Percentiles rank a stretch among this genome's conserved stretches.
Evolutionary conservation across 30 jellyfish, hydroid and myxozoan genomes (phyloP).

Genomic region (Aurelia aurita): DNA sequence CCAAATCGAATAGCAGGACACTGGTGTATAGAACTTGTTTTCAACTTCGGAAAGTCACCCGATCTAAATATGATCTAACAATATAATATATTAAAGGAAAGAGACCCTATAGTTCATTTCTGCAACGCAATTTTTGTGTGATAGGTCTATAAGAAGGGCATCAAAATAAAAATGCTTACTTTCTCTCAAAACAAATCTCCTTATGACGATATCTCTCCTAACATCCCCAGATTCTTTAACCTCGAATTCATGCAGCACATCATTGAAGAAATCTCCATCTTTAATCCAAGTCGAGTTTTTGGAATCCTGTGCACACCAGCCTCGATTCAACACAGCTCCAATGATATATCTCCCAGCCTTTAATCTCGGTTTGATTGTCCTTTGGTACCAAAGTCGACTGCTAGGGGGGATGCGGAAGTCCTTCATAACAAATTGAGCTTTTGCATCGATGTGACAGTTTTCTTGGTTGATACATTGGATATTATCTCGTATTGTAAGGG

Average conservation of each 20-base stretch:
- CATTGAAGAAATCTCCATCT: slow-evolving; percentile 52
- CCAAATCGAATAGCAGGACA: too few species aligned
- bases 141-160: too few species aligned
- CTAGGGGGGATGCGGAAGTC: slow-evolving; percentile 23
- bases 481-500: slow-evolving; percentile 10
- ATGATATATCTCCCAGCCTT: slow-evolving; percentile 34
- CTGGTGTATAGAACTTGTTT: too few species aligned
- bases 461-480: slow-evolving; percentile 5
- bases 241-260: slow-evolving; percentile 10
- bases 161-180: background rate
- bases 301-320: slow-evolving; percentile 51
- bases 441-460: slow-evolving; percentile 15
- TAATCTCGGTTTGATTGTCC: slow-evolving; percentile 46
- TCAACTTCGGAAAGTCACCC: too few species aligned
- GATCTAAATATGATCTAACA: too few species aligned
- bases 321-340: slow-evolving; percentile 55
- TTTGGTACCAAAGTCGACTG: slow-evolving; percentile 35
- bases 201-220: slow-evolving; percentile 16
- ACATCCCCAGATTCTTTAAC: slow-evolving; percentile 29
- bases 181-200: background rate
- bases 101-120: too few species aligned
- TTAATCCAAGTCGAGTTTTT: slow-evolving; percentile 43
- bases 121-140: too few species aligned
- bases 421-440: background rate
- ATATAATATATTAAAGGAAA: too few species aligned